phyloP scores from a whole-genome alignment of 2,888 invertebrate genomes.

The Tetheella fluctuosa region DNA sequence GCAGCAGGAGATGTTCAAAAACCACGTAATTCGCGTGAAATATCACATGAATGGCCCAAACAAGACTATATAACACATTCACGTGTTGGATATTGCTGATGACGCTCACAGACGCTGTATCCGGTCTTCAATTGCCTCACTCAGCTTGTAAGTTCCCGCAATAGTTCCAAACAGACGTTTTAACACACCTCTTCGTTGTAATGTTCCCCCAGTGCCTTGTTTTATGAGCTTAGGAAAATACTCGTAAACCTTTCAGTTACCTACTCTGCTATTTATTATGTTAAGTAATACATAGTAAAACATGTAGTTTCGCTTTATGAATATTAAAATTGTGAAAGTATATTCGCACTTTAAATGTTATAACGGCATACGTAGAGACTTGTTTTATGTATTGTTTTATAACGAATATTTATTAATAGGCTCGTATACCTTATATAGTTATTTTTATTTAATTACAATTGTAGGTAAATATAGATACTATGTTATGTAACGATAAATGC shows the following conservation, averaged over 20 bases:
- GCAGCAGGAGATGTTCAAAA: neutral
- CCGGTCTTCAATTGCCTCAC: slow-evolving; percentile 25
- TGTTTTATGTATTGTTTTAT: neutral
- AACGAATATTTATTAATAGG: neutral
- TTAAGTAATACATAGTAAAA: slow-evolving; percentile 28
- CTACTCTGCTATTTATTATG: slow-evolving; percentile 19
- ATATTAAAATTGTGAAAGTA: slow-evolving; percentile 26
- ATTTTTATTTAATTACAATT: too few species aligned
- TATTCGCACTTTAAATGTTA: neutral
- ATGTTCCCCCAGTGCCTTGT: slow-evolving; percentile 14
- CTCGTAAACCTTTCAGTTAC: slow-evolving; percentile 38
- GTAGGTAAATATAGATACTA: neutral
- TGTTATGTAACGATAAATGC: neutral
- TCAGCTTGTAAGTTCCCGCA: slow-evolving; percentile 13
- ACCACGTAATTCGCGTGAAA: neutral
- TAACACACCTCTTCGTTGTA: slow-evolving; percentile 8
- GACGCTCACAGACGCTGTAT: slow-evolving; percentile 21
- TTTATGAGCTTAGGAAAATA: slow-evolving; percentile 35
- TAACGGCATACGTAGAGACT: neutral
- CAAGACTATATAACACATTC: neutral
- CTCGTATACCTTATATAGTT: too few species aligned
- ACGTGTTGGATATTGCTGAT: slow-evolving; percentile 13
- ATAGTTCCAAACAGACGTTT: slow-evolving; percentile 3
- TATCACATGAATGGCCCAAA: neutral
- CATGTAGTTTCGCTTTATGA: slow-evolving; percentile 30